Percentiles rank a stretch among this genome's conserved stretches.
These are phyloP conservation scores for Parthenolecanium corni DNA, from an alignment of 2,888 invertebrate species.

Conservation along the genomic window DNA sequence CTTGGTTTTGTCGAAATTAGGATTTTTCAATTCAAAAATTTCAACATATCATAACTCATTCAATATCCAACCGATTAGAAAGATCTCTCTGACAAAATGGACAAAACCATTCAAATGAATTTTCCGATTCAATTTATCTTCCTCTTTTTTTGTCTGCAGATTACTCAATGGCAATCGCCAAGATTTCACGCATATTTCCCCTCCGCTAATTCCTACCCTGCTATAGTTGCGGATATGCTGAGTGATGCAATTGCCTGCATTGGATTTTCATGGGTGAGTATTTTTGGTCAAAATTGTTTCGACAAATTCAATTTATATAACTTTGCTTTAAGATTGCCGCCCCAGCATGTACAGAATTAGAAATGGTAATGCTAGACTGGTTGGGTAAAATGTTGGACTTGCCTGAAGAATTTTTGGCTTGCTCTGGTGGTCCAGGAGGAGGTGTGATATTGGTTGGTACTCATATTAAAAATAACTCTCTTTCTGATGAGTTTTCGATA, in stretches of 20 bases:
- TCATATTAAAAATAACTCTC: background rate
- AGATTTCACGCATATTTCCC: conserved; percentile 93
- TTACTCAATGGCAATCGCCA: conserved; percentile 95
- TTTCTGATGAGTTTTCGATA: too few species aligned
- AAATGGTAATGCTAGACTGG: conserved; percentile 93
- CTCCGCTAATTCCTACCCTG: conserved; percentile 84
- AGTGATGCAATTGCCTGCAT: conserved; percentile 91
- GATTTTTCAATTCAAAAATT: too few species aligned
- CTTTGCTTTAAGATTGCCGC: conserved; percentile 61
- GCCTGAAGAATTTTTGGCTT: conserved; percentile 71
- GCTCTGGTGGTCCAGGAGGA: conserved; percentile 66
- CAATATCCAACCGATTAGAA: too few species aligned
- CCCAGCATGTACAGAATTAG: conserved; percentile 90
- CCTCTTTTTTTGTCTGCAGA: conserved; percentile 34
- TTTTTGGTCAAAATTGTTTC: background rate
- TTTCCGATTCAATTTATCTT: too few species aligned
- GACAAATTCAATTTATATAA: background rate
- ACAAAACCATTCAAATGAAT: too few species aligned
- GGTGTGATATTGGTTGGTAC: conserved; percentile 61
- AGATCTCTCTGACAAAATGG: too few species aligned
- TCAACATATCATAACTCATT: too few species aligned
- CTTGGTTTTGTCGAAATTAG: too few species aligned
- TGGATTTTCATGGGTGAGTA: conserved; percentile 85
- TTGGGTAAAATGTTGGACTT: conserved; percentile 82
- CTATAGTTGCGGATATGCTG: conserved; percentile 88